phyloP scores from a whole-genome alignment of 2,113 vertebrate species.

The Rhea pennata region DNA sequence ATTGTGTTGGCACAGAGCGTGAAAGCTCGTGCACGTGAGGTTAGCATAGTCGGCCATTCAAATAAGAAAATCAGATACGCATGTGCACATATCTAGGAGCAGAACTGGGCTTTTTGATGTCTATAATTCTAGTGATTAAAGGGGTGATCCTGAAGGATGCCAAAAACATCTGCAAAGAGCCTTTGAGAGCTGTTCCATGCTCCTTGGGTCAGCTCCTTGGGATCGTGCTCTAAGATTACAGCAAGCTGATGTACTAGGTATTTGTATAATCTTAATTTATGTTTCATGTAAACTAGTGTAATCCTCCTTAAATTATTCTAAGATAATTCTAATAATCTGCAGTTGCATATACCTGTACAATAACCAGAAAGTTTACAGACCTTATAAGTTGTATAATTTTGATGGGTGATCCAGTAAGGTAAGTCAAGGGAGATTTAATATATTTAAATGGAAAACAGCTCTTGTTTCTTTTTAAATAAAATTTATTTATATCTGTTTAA shows the following conservation, averaged over 20 bases:
- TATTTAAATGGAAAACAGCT: slow-evolving; percentile 24
- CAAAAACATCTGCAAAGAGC: neutral
- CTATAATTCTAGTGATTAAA: neutral
- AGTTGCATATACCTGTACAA: slow-evolving; percentile 32
- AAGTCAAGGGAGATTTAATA: slow-evolving; percentile 16
- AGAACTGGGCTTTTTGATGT: slow-evolving; percentile 22
- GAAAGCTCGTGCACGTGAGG: neutral
- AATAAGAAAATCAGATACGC: neutral
- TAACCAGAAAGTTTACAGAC: neutral
- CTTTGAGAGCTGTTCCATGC: neutral
- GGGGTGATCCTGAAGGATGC: neutral
- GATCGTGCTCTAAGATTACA: neutral
- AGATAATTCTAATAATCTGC: slow-evolving; percentile 51
- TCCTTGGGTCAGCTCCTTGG: neutral
- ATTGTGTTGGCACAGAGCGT: neutral
- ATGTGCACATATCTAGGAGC: neutral
- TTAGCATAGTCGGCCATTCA: neutral
- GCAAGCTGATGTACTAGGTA: slow-evolving; percentile 13
- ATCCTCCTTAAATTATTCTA: slow-evolving; percentile 40
- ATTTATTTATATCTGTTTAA: slow-evolving; percentile 4
- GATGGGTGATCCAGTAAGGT: slow-evolving; percentile 5
- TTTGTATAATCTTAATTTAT: slow-evolving; percentile 32
- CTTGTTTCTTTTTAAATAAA: slow-evolving; percentile 49
- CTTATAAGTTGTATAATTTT: neutral
- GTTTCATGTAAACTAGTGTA: slow-evolving; percentile 35